Base-by-base conservation (phyloP, 1,140 invertebrate genomes). In the Drosophila rhopaloa region DNA sequence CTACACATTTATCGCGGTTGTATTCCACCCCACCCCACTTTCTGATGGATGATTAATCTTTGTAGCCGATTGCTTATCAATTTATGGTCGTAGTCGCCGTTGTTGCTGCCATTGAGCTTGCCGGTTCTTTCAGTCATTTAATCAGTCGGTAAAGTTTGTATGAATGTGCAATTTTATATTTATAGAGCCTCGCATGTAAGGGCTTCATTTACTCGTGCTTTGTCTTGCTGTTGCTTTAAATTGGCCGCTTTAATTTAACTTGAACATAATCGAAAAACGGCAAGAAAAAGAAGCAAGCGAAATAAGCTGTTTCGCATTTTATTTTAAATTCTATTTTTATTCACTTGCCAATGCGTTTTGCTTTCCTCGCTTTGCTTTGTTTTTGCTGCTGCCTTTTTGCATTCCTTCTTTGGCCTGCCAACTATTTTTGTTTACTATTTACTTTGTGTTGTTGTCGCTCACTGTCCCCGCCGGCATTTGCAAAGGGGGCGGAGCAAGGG, bases 401-500 rank as follows among this genome's bases (percentile, higher is more conserved):
- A 86, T 86, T 86, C 86, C 83, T 88, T 76, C 82, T 86, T 88
- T 80, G 71, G 76, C 80, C 71, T 88, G 83, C 76, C 71, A 88
- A 88, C 83, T 88, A 88, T 88, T 88, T 88, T 83, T 88, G 83
- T 88, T 88, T 89, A 89, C 84, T 89, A 88, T 88, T 88, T 88
- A 89, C 84, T 88, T 86, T 86, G 59, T 81, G 81, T 53, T 61
- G 77, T 58, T 75, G 72, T 72, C 70, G 67, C 67, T 53, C 43
- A 32, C 51, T 71, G 70, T 53, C 71, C 46, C 72, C 40, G 56
- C 60, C 57, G 76, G 54, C 60, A 56, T 58, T 60, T 50, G 44
- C 55, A 10, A 46, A 19, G 19, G 44, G 9, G 8, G 19, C 19
- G 13, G 32, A 24, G 48, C 43, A 40, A 61, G 50, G 63, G 38